Conservation (phyloP, 1,140 invertebrate genomes). For the Magallana ariakensis region DNA sequence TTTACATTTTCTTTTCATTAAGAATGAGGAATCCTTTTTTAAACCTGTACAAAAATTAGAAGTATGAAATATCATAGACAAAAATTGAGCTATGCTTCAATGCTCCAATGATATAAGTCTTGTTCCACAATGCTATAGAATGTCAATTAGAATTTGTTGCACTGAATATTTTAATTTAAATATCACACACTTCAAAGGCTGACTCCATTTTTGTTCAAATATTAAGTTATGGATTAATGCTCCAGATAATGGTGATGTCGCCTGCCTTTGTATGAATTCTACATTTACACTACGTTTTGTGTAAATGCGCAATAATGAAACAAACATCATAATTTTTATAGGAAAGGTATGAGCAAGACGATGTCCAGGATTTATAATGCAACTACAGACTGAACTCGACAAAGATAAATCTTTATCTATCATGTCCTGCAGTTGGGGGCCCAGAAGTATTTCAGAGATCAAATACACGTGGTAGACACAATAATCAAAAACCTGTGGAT, state of each 20-base stretch:
- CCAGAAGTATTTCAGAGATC: constrained; percentile 18
- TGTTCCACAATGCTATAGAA: constrained; percentile 2
- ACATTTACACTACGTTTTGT: background rate
- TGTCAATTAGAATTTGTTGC: constrained; percentile 31
- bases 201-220: constrained; percentile 27
- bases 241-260: background rate
- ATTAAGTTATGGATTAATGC: constrained; percentile 31
- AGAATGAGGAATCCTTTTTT: background rate
- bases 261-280: background rate
- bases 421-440: too few species aligned
- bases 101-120: background rate
- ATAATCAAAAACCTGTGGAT: too few species aligned
- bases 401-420: too few species aligned
- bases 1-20: constrained; percentile 20
- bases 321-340: too few species aligned
- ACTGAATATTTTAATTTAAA: constrained; percentile 29
- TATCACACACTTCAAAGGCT: constrained; percentile 20
- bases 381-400: too few species aligned
- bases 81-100: constrained; percentile 24
- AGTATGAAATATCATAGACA: background rate
- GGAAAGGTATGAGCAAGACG: too few species aligned
- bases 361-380: too few species aligned
- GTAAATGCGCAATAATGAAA: too few species aligned
- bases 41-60: background rate
- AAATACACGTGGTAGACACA: background rate